Conservation (phyloP, 2,888 invertebrate species). For the Drosophila mimica region DNA sequence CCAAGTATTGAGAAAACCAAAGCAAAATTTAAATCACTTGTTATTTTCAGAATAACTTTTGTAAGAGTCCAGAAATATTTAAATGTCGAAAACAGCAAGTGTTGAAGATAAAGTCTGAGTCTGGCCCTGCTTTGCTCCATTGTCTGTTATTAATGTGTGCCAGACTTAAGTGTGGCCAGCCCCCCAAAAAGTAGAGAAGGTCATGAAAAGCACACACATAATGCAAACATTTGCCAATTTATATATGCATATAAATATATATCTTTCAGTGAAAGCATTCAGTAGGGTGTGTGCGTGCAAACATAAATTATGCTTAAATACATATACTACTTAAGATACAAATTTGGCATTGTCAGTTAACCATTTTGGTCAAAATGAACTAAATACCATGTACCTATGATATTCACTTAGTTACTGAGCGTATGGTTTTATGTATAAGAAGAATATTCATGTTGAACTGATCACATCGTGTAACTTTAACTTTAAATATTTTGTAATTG, state of each 20-base stretch:
- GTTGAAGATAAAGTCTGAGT: not conserved
- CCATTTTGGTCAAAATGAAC: not conserved
- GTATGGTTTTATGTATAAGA: too few relatives aligned
- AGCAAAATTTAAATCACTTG: not conserved
- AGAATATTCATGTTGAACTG: not conserved
- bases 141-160: slow-evolving; percentile 28
- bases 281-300: not conserved
- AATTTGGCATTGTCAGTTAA: not conserved
- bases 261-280: not conserved
- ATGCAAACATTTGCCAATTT: not conserved
- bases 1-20: not conserved
- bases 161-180: slow-evolving; percentile 37
- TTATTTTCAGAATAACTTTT: not conserved
- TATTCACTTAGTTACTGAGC: not conserved
- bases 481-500: not conserved
- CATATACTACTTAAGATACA: not conserved
- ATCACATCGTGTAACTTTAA: not conserved
- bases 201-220: slow-evolving; percentile 1
- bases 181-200: not conserved
- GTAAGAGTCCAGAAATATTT: not conserved
- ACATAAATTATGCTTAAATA: slow-evolving; percentile 3
- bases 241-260: not conserved
- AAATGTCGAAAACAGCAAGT: not conserved
- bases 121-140: not conserved
- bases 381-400: not conserved